Evolutionary conservation across 2,888 invertebrate genomes (phyloP).

Genomic region (Ornithoptera priamus): DNA sequence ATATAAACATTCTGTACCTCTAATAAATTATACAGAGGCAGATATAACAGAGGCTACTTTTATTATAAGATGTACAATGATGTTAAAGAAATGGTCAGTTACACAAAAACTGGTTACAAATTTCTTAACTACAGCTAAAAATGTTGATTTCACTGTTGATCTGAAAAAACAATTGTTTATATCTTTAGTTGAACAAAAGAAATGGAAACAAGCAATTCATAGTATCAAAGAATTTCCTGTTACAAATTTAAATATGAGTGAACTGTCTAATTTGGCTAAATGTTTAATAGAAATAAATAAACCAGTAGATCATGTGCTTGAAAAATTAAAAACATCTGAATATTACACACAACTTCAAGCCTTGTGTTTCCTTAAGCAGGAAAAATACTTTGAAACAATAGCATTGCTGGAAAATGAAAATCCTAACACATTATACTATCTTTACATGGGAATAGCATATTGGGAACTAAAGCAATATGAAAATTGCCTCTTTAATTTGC

Average conservation of each 20-base stretch:
- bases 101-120: constrained; percentile 64
- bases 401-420: constrained; percentile 72
- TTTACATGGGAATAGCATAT: constrained; percentile 81
- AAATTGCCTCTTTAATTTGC: constrained; percentile 81
- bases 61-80: constrained; percentile 63
- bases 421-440: constrained; percentile 69
- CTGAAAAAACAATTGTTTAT: constrained; percentile 58
- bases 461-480: constrained; percentile 80
- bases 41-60: constrained; percentile 61
- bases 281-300: constrained; percentile 62
- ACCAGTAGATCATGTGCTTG: constrained; percentile 49
- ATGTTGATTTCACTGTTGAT: constrained; percentile 45
- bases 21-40: constrained; percentile 64
- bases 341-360: constrained; percentile 70
- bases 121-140: constrained; percentile 63
- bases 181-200: constrained; percentile 65
- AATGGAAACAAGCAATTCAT: constrained; percentile 74
- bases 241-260: constrained; percentile 46
- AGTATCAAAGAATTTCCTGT: constrained; percentile 54
- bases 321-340: constrained; percentile 51
- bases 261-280: constrained; percentile 57
- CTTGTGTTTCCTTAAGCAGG: constrained; percentile 69
- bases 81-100: constrained; percentile 66
- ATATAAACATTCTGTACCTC: constrained; percentile 68
- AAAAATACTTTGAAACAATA: constrained; percentile 77